Evolutionary conservation across 1,140 invertebrate species (phyloP), one percentile per base, ranked within the genome.

Genomic region (Bombus balteatus): DNA sequence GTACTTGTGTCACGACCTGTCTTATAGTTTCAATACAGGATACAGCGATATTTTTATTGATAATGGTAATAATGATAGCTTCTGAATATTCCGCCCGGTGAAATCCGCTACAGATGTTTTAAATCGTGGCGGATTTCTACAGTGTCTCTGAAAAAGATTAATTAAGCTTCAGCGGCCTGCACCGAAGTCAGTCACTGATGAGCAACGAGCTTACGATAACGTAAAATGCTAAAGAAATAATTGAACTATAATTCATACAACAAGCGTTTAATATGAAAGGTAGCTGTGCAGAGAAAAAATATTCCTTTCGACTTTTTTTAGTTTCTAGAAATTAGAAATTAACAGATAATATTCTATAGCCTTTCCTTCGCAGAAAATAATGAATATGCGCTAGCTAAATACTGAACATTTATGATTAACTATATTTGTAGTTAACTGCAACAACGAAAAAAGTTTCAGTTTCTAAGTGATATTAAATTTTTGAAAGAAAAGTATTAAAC

Each of bases 111-210:
- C 90, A 94, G 92, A 78, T 92, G 91, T 92, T 95, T 95, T 92
- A 95, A 94, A 93, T 94, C 88, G 87, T 95, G 94, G 90, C 92
- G 94, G 76, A 94, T 93, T 93, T 92, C 85, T 92, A 93, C 57
- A 88, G 76, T 90, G 65, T 92, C 86, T 94, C 94, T 94, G 94
- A 93, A 95, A 94, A 91, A 93, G 70, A 92, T 93, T 92, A 93
- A 92, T 90, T 83, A 88, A 87, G 81, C 81, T 93, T 94, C 83
- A 93, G 85, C 81, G 39, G 65, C 75, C 81, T 89, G 47, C 70
- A 83, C 37, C 68, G 34, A 76, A 66, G 53, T 79, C 66, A 79
- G 15, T 73, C 39, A 39, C 68, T 15, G 59, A 53, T 32, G 53
- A 79, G 75, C 53, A 80, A 80, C 76, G 28, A 85, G 39, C 68